Evolutionary conservation across 1,140 invertebrate species (phyloP).

Genomic region (Dendroctonus valens): DNA sequence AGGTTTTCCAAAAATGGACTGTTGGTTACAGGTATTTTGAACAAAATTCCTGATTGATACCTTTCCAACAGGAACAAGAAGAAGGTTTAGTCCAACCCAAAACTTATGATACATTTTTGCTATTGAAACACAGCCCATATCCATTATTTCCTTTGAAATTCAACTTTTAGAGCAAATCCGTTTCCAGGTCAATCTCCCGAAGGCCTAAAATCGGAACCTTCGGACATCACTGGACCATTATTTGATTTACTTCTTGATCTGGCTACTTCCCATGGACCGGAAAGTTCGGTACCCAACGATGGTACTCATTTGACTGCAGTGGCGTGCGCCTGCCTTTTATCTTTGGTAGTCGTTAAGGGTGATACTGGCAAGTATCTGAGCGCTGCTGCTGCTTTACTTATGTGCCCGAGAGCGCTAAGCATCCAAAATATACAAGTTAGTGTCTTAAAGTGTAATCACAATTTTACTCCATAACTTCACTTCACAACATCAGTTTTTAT

Average conservation of each 20-base stretch:
- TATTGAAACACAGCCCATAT: no score
- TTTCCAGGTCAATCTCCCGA: conserved; percentile 72
- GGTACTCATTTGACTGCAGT: conserved; percentile 76
- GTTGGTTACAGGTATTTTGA: no score
- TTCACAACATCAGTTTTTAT: no score
- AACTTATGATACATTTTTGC: no score
- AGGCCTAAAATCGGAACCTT: conserved; percentile 63
- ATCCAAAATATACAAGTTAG: conserved; percentile 76
- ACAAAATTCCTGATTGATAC: no score
- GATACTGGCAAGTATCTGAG: conserved; percentile 89
- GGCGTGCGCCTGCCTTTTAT: conserved; percentile 86
- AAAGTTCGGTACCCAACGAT: conserved; percentile 57
- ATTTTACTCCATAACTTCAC: no score
- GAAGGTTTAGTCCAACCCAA: no score
- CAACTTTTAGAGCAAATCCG: neutral
- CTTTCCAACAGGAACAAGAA: no score
- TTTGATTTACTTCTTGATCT: conserved; percentile 78
- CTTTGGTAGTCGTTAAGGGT: conserved; percentile 86
- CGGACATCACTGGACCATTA: conserved; percentile 75
- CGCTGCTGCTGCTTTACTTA: conserved; percentile 83
- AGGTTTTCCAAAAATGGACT: no score
- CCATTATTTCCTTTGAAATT: no score
- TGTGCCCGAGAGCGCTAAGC: conserved; percentile 75
- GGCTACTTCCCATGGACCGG: conserved; percentile 66
- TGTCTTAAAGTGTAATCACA: neutral